These are phyloP conservation scores for Sesamia inferens DNA, from an alignment of 2,888 invertebrate genomes.

Conservation along the genomic window DNA sequence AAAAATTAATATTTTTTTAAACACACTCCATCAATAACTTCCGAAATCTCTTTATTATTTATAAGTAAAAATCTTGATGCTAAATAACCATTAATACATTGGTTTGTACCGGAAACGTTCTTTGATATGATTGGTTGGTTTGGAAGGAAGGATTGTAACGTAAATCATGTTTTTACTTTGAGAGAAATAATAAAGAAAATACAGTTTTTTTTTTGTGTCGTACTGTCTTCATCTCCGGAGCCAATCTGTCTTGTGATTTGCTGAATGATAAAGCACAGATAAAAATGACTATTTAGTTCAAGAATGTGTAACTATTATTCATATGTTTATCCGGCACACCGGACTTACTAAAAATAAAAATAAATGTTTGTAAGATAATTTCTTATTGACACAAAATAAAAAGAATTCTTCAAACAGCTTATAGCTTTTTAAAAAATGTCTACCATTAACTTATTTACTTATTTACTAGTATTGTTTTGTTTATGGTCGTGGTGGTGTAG, in stretches of 20 bases:
- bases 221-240: not conserved
- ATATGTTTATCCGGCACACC: not conserved
- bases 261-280: not conserved
- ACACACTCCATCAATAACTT: conserved; percentile 11
- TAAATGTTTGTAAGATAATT: too few species aligned
- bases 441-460: too few species aligned
- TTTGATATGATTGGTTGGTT: too few species aligned
- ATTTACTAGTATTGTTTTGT: too few species aligned
- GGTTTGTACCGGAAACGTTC: conserved; percentile 35
- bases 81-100: conserved; percentile 11
- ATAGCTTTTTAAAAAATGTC: too few species aligned
- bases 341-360: not conserved
- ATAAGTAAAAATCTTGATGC: not conserved
- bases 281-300: not conserved
- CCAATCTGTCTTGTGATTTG: conserved; percentile 4
- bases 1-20: not conserved
- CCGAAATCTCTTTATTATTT: not conserved
- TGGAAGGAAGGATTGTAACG: conserved; percentile 23
- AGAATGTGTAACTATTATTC: not conserved
- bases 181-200: conserved; percentile 17
- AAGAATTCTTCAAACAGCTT: not conserved
- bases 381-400: not conserved
- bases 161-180: conserved; percentile 26
- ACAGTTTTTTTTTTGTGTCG: not conserved
- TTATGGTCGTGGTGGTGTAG: too few species aligned